Evolutionary conservation across 2,888 invertebrate species (phyloP).

Genomic region (Cheilosia scutellata): DNA sequence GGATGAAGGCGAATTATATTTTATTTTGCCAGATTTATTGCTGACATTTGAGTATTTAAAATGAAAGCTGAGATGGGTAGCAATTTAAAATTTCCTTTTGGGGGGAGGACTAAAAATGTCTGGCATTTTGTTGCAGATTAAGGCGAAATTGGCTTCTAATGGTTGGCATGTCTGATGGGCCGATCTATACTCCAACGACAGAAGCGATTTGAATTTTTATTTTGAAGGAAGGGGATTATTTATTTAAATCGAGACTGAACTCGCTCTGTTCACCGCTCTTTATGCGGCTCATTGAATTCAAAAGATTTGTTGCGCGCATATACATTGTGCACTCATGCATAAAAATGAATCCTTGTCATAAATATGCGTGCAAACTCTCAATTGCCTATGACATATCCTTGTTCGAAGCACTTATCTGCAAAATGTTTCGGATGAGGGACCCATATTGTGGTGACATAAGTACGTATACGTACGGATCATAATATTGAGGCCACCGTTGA

Average conservation of each 20-base stretch:
- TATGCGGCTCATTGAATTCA: constrained; percentile 36
- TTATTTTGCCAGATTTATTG: constrained; percentile 32
- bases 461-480: constrained; percentile 19
- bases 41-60: constrained; percentile 34
- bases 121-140: constrained; percentile 1
- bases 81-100: not conserved
- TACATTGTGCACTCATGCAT: constrained; percentile 47
- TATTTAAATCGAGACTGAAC: not conserved
- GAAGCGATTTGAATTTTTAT: not conserved
- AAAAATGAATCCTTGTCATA: constrained; percentile 37
- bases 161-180: too few relatives aligned
- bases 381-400: constrained; percentile 41
- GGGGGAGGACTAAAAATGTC: not conserved
- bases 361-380: constrained; percentile 35
- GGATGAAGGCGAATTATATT: constrained; percentile 31
- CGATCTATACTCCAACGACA: not conserved
- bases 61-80: constrained; percentile 4
- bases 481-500: constrained; percentile 41
- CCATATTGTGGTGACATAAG: constrained; percentile 51
- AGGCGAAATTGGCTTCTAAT: too few relatives aligned
- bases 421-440: constrained; percentile 52
- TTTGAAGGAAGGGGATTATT: not conserved
- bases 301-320: constrained; percentile 22
- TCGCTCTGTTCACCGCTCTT: constrained; percentile 18
- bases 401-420: constrained; percentile 50